Evolutionary conservation across 1,140 invertebrate genomes (phyloP).

Genomic region (Armadillidium nasatum): DNA sequence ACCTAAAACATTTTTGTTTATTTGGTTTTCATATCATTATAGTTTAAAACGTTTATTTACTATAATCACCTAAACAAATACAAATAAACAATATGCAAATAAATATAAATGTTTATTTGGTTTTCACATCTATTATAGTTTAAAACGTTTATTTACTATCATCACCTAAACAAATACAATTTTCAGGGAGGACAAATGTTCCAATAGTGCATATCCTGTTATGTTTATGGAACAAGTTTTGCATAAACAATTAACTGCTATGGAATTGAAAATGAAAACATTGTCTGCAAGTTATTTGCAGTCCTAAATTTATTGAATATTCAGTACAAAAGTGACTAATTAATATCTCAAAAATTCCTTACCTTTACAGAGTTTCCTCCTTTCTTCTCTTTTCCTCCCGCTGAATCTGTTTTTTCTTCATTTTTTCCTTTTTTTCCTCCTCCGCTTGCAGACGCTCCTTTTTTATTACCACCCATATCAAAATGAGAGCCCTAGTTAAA

Average conservation of each 20-base stretch:
- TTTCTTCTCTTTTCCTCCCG: constrained; percentile 49
- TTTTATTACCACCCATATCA: constrained; percentile 19
- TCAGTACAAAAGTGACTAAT: not conserved
- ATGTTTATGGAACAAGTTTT: not conserved
- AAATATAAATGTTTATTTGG: no score
- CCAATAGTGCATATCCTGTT: constrained; percentile 3
- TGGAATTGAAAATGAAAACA: no score
- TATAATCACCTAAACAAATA: not conserved
- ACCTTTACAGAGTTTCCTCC: constrained; percentile 52
- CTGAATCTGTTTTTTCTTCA: constrained; percentile 33
- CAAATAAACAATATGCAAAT: no score
- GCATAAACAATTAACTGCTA: no score
- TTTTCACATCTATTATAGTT: no score
- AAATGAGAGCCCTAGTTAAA: no score
- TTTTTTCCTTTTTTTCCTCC: constrained; percentile 23
- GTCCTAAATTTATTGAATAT: no score
- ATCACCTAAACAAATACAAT: not conserved
- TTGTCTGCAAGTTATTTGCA: no score
- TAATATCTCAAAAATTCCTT: not conserved
- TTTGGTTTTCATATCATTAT: no score
- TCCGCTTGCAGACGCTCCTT: constrained; percentile 36
- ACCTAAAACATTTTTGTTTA: no score
- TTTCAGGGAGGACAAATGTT: no score
- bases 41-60: not conserved
- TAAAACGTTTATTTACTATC: not conserved